These are phyloP conservation scores for Myotis findleyi DNA, from an alignment of 2,797 vertebrate genomes.

Conservation along the genomic window DNA sequence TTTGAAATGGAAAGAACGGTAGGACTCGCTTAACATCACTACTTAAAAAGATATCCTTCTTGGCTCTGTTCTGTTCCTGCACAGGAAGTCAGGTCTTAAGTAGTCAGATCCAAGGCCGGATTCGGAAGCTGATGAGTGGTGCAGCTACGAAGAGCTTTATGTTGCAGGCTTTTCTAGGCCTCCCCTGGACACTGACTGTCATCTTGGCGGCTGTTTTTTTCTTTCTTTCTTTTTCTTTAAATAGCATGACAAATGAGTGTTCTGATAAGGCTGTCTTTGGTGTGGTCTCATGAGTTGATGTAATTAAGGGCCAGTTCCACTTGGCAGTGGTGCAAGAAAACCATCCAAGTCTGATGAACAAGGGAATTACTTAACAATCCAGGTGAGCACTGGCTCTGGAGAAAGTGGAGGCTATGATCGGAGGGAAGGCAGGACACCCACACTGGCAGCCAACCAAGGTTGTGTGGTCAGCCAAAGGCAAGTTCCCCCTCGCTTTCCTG, in stretches of 20 bases:
- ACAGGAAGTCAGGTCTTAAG: neutral
- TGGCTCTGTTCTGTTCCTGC: neutral
- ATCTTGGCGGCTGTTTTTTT: neutral
- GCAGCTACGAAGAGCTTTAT: neutral
- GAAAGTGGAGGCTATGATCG: neutral
- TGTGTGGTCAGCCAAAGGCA: neutral
- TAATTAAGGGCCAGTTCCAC: constrained; percentile 70
- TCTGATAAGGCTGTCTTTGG: constrained; percentile 53
- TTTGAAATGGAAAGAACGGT: constrained; percentile 37
- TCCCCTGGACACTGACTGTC: neutral
- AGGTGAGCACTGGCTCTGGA: constrained; percentile 61
- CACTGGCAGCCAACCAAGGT: neutral
- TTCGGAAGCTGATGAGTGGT: neutral
- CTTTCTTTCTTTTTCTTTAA: constrained; percentile 26
- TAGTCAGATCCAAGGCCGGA: neutral
- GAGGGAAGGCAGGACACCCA: neutral
- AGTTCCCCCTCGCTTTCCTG: rapidly evolving
- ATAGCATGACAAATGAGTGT: constrained; percentile 45
- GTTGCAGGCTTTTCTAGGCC: constrained; percentile 20
- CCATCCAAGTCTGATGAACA: constrained; percentile 45
- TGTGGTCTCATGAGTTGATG: constrained; percentile 63
- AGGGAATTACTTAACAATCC: constrained; percentile 65
- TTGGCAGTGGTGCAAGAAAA: constrained; percentile 61
- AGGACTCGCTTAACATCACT: neutral
- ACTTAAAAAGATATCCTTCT: neutral